Evolutionary conservation across 1,140 invertebrate species (phyloP).

Genomic region (Zaprionus africanus): DNA sequence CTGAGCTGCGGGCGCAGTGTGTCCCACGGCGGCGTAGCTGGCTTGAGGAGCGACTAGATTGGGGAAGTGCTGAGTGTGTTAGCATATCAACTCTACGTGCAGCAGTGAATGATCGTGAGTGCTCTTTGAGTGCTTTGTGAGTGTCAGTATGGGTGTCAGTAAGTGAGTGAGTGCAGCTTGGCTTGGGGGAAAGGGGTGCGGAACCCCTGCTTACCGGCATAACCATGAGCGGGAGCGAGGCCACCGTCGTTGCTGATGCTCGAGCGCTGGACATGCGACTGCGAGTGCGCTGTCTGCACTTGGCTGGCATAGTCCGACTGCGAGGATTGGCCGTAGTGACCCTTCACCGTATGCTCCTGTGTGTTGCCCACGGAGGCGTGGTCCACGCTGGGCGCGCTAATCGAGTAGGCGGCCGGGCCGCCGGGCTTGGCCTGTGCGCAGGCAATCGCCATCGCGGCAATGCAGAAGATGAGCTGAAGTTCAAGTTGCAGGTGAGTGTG

Average conservation of each 20-base stretch:
- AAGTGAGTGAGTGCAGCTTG: constrained; percentile 4
- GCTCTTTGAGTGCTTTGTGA: constrained; percentile 34
- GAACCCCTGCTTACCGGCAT: constrained; percentile 54
- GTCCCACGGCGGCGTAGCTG: constrained; percentile 56
- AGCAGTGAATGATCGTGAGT: constrained; percentile 3
- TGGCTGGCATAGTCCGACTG: constrained; percentile 85
- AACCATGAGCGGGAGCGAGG: constrained; percentile 63
- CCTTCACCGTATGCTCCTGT: constrained; percentile 86
- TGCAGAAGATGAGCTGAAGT: constrained; percentile 71
- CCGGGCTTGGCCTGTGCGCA: constrained; percentile 77
- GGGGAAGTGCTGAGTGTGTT: constrained; percentile 29
- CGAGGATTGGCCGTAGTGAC: constrained; percentile 85
- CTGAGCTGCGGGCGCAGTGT: constrained; percentile 62
- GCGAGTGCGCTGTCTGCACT: constrained; percentile 86
- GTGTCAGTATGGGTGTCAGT: neutral
- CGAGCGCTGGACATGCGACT: constrained; percentile 85
- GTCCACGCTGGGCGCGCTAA: constrained; percentile 84
- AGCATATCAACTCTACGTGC: constrained; percentile 59
- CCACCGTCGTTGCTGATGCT: constrained; percentile 85
- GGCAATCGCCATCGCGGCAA: constrained; percentile 71
- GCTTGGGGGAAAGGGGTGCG: neutral
- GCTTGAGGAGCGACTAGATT: constrained; percentile 66
- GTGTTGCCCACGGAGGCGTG: constrained; percentile 85
- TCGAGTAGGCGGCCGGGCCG: constrained; percentile 85
- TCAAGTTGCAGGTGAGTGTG: neutral